phyloP scores from a whole-genome alignment of 2,888 invertebrate species.

The Xanthia icteritia region DNA sequence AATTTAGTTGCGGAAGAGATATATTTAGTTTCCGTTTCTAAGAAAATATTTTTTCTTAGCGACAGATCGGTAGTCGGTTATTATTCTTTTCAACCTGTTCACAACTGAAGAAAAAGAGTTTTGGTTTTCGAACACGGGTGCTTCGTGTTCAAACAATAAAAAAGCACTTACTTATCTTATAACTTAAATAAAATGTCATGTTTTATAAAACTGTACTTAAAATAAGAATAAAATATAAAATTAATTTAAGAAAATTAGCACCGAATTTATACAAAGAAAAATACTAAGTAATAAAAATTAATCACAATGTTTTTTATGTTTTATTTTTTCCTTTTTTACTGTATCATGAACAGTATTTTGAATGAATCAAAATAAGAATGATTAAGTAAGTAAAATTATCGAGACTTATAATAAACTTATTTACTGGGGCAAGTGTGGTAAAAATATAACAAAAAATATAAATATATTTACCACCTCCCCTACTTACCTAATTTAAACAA shows the following conservation, averaged over 20 bases:
- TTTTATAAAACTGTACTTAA: conserved; percentile 66
- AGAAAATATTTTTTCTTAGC: neutral
- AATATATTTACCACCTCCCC: conserved; percentile 26
- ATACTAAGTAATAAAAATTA: conserved; percentile 28
- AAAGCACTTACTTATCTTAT: conserved; percentile 16
- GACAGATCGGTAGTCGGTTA: neutral
- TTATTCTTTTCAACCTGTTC: neutral
- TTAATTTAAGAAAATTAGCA: conserved; percentile 67
- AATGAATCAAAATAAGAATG: conserved; percentile 61
- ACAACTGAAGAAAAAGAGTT: neutral
- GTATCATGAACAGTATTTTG: conserved; percentile 66
- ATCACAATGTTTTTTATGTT: conserved; percentile 44
- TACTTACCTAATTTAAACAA: neutral
- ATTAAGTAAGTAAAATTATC: conserved; percentile 38
- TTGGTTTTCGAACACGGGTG: neutral
- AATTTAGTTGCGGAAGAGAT: neutral
- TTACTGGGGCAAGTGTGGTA: conserved; percentile 8
- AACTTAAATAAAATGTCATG: conserved; percentile 62
- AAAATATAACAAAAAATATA: conserved; percentile 16
- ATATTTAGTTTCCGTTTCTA: neutral
- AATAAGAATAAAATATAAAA: conserved; percentile 41
- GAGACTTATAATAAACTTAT: conserved; percentile 17
- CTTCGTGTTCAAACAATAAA: neutral
- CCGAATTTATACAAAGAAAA: conserved; percentile 72
- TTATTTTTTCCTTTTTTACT: conserved; percentile 37